Percentiles rank a stretch among this genome's conserved stretches.
Conservation (phyloP, 2,113 vertebrate genomes). For the Heteronetta atricapilla region DNA sequence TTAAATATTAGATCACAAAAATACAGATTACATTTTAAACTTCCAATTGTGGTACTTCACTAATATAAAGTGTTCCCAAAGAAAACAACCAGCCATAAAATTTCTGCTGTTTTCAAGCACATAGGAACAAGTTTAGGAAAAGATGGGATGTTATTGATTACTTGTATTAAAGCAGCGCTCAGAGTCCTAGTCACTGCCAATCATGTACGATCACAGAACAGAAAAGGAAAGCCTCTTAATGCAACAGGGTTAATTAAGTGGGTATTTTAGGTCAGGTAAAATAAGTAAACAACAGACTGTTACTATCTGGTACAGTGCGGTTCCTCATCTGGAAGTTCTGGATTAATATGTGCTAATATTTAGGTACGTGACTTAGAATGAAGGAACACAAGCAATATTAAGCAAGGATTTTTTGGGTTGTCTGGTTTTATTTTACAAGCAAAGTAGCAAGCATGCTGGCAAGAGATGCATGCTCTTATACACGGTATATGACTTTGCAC, state of each 20-base stretch:
- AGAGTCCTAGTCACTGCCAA: conserved; percentile 8
- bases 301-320: background rate
- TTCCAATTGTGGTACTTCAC: conserved; percentile 16
- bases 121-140: background rate
- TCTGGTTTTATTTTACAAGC: conserved; percentile 63
- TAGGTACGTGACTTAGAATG: background rate
- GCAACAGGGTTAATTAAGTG: conserved; percentile 3
- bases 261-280: background rate
- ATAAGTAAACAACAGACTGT: background rate
- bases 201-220: background rate
- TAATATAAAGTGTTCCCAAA: conserved; percentile 23
- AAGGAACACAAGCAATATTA: conserved; percentile 70
- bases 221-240: background rate
- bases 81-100: background rate
- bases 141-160: background rate
- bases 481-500: conserved; percentile 43
- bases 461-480: conserved; percentile 77
- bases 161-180: background rate
- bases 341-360: conserved; percentile 32
- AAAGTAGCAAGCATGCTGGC: conserved; percentile 83
- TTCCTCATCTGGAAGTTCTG: conserved; percentile 3
- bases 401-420: background rate
- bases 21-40: background rate
- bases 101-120: conserved; percentile 6
- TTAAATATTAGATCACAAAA: conserved; percentile 8